Conservation (phyloP, 2,797 vertebrate species). For the Rhinella marina region DNA sequence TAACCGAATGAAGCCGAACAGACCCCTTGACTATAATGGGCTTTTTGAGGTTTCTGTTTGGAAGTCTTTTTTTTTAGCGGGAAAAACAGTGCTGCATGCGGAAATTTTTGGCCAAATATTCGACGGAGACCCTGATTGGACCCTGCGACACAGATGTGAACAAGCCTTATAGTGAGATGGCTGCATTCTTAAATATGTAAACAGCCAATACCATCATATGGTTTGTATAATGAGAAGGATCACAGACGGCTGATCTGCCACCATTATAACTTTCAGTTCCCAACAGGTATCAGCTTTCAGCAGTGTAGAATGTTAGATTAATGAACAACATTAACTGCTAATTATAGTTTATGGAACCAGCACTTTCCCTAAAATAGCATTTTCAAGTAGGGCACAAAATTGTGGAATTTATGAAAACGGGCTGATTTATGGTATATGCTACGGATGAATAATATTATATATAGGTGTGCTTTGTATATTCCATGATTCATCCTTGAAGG, state of each 20-base stretch:
- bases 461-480: not conserved
- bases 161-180: too few species aligned
- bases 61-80: too few species aligned
- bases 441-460: not conserved
- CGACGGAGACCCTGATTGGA: too few species aligned
- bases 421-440: not conserved
- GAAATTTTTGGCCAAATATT: too few species aligned
- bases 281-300: slow-evolving; percentile 4
- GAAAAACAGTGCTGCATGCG: too few species aligned
- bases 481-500: too few species aligned
- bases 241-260: not conserved
- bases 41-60: too few species aligned
- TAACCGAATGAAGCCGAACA: too few species aligned
- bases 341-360: not conserved
- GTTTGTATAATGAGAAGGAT: not conserved
- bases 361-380: not conserved
- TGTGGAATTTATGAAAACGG: not conserved
- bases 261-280: not conserved
- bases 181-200: too few species aligned
- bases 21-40: too few species aligned
- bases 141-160: too few species aligned
- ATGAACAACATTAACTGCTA: slow-evolving; percentile 3
- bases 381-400: not conserved
- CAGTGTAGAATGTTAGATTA: not conserved
- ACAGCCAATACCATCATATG: not conserved